A percentile compares a stretch with the other conserved stretches of the same genome.
Conservation (phyloP, 2,113 vertebrate species). For the Cranoglanis bouderius region DNA sequence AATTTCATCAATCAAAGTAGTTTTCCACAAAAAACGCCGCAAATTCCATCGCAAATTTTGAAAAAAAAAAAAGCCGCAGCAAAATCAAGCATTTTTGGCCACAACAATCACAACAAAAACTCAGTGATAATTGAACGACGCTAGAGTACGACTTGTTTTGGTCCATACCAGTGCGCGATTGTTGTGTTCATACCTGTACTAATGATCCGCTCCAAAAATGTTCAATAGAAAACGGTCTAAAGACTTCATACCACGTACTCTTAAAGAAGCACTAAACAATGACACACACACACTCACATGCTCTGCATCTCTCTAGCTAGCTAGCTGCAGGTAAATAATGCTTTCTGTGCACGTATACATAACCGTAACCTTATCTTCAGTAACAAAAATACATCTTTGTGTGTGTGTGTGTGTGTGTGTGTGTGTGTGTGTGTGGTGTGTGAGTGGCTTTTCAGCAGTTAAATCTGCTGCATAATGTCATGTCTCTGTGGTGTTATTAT, state of each 20-base stretch:
- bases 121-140: background rate
- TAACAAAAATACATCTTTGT: background rate
- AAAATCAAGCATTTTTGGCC: too few relatives aligned
- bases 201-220: background rate
- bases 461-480: conserved; percentile 30
- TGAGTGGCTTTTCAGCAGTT: background rate
- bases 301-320: background rate
- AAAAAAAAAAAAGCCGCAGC: too few relatives aligned
- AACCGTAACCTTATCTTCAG: background rate
- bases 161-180: background rate
- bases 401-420: conserved; percentile 7
- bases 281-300: background rate
- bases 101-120: too few relatives aligned
- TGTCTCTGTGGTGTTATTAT: conserved; percentile 30
- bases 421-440: background rate
- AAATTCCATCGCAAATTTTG: too few relatives aligned
- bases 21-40: too few relatives aligned
- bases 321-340: background rate
- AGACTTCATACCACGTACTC: background rate
- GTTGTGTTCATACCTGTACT: background rate
- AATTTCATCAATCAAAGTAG: too few relatives aligned
- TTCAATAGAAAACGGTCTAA: background rate
- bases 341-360: background rate
- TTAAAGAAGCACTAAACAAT: background rate
- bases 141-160: background rate